A percentile compares a stretch with the other conserved stretches of the same genome.
Conservation (phyloP, 35 echinoderm and acorn worm species). For the Amphiura filiformis region DNA sequence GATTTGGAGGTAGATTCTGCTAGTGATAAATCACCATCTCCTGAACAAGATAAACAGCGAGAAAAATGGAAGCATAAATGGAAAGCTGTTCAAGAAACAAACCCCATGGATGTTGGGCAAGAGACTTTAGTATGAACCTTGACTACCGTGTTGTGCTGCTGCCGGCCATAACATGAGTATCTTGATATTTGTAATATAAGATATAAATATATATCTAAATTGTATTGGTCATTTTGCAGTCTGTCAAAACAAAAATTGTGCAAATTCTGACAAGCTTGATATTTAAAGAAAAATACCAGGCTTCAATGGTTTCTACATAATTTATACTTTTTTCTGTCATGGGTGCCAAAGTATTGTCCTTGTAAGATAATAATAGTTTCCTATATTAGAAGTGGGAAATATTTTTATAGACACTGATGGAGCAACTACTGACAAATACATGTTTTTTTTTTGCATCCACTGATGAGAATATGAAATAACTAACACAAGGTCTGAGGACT, state of each 20-base stretch:
- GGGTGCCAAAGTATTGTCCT: too few relatives aligned
- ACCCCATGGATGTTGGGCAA: neutral
- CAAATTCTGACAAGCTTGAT: too few relatives aligned
- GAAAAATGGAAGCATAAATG: constrained; percentile 28
- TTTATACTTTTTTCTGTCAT: too few relatives aligned
- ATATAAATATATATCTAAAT: neutral
- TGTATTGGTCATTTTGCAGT: neutral
- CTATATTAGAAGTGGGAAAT: too few relatives aligned
- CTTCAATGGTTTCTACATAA: too few relatives aligned
- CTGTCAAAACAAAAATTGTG: neutral
- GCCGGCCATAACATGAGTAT: neutral
- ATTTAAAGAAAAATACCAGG: too few relatives aligned
- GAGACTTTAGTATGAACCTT: constrained; percentile 39
- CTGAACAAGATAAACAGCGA: constrained; percentile 15
- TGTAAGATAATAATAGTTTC: too few relatives aligned
- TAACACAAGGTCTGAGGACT: too few relatives aligned
- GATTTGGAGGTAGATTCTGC: constrained; percentile 22
- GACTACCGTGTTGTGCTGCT: neutral
- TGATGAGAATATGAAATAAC: too few relatives aligned
- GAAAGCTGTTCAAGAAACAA: neutral
- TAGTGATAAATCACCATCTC: neutral
- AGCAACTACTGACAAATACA: too few relatives aligned
- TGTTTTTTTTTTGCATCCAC: too few relatives aligned
- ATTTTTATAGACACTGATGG: too few relatives aligned
- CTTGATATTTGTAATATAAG: constrained; percentile 4